Conservation (phyloP, 2,797 vertebrate genomes). For the Sebastolobus altivelis region DNA sequence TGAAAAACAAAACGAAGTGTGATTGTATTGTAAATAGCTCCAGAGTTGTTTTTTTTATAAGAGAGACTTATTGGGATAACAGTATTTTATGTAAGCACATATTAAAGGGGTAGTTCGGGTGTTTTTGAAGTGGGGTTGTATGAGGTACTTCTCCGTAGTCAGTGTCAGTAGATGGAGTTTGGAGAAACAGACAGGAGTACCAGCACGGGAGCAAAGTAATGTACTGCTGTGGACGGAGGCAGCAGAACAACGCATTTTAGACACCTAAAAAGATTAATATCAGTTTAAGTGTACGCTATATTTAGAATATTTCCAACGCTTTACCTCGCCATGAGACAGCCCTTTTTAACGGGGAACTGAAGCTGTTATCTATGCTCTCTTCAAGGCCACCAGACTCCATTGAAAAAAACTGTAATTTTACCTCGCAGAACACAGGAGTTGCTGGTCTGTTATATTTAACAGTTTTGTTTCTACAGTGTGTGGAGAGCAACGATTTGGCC, state of each 20-base stretch:
- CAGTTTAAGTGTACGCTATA: background rate
- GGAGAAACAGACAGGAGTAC: too few species aligned
- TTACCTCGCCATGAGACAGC: background rate
- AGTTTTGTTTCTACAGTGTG: too few species aligned
- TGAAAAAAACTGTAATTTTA: too few species aligned
- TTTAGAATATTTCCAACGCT: too few species aligned
- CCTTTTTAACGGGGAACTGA: background rate
- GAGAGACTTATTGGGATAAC: slow-evolving; percentile 70
- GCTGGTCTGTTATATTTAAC: background rate
- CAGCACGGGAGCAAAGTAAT: too few species aligned
- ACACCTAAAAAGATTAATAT: background rate
- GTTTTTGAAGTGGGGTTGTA: background rate
- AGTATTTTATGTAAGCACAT: slow-evolving; percentile 70
- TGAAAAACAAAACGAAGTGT: slow-evolving; percentile 47
- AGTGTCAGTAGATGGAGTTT: background rate
- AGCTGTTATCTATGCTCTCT: too few species aligned
- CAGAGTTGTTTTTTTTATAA: slow-evolving; percentile 81
- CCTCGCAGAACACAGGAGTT: background rate
- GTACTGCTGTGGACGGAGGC: too few species aligned
- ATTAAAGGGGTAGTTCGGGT: slow-evolving; percentile 16
- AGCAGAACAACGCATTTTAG: background rate
- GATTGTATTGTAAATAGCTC: slow-evolving; percentile 85
- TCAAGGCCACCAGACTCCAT: too few species aligned
- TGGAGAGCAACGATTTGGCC: too few species aligned
- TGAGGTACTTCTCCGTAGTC: too few species aligned